Conservation (phyloP, 2,113 vertebrate genomes). For the Anser brachyrhynchus region DNA sequence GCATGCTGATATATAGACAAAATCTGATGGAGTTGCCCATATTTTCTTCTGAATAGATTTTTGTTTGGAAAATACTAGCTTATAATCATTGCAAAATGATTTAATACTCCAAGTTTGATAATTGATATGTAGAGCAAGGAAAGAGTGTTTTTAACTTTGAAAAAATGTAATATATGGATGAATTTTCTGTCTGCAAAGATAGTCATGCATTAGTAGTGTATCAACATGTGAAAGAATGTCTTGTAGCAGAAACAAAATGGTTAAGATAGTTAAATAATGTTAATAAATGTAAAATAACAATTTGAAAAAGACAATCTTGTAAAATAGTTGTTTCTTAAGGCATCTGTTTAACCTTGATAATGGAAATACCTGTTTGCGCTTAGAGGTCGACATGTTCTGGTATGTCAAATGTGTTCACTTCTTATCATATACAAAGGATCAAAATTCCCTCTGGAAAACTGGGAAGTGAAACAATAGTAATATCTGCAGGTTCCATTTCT, state of each 20-base stretch:
- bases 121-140: not conserved
- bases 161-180: not conserved
- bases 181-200: not conserved
- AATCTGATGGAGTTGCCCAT: not conserved
- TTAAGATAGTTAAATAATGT: not conserved
- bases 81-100: not conserved
- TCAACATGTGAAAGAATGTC: not conserved
- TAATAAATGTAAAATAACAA: not conserved
- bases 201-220: accelerated
- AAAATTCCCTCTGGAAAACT: not conserved
- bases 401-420: not conserved
- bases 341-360: not conserved
- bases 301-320: not conserved
- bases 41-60: not conserved
- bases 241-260: not conserved
- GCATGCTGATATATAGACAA: not conserved
- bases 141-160: not conserved
- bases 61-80: not conserved
- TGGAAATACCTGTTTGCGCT: not conserved
- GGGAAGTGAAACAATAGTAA: not conserved
- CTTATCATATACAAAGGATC: not conserved
- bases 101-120: not conserved
- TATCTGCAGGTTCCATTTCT: not conserved
- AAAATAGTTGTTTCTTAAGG: not conserved
- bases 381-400: no score